Evolutionary conservation across 2,888 invertebrate species (phyloP).

Genomic region (Calameuta idolon): DNA sequence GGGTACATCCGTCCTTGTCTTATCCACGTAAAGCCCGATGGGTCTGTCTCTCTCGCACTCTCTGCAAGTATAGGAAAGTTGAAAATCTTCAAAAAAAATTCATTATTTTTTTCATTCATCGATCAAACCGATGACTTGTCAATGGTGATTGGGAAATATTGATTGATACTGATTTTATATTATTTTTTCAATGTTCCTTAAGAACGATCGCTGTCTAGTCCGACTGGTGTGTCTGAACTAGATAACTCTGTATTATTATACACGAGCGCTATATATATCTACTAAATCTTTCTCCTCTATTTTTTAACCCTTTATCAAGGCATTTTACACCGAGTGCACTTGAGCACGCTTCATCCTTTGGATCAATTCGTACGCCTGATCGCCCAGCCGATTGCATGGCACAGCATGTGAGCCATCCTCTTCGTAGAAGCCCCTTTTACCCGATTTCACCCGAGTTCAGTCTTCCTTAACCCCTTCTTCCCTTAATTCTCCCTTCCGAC

Average conservation of each 20-base stretch:
- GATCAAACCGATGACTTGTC: neutral
- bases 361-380: conserved; percentile 38
- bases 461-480: conserved; percentile 15
- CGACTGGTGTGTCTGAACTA: neutral
- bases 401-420: conserved; percentile 23
- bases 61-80: no score
- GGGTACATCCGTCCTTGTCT: no score
- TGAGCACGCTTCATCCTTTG: conserved; percentile 25
- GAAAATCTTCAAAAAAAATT: neutral
- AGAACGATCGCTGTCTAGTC: neutral
- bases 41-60: no score
- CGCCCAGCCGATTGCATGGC: conserved; percentile 28
- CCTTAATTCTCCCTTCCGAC: conserved; percentile 13
- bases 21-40: no score
- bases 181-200: neutral
- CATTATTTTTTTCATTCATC: neutral
- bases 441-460: neutral
- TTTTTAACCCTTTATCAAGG: conserved; percentile 9
- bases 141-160: neutral
- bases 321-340: conserved; percentile 32
- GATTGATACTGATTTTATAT: neutral
- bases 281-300: neutral
- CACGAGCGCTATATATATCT: neutral
- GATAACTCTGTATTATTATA: neutral
- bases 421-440: neutral